A percentile compares a stretch with the other conserved stretches of the same genome.
phyloP scores from a whole-genome alignment of 2,113 vertebrate genomes.

The Myiozetetes cayanensis region DNA sequence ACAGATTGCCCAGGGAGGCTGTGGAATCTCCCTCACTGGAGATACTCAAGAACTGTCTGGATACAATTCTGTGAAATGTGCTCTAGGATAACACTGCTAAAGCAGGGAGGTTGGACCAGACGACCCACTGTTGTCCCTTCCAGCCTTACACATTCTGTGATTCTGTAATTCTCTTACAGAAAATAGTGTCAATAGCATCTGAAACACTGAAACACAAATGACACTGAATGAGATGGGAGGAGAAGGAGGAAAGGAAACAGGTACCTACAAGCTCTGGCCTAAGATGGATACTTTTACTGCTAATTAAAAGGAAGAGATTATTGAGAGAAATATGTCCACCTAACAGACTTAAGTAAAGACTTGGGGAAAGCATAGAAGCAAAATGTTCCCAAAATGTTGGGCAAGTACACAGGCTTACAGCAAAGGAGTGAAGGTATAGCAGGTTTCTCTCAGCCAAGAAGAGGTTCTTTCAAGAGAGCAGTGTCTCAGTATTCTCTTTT shows the following conservation, averaged over 20 bases:
- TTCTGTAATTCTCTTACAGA: not conserved
- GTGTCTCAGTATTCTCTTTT: not conserved
- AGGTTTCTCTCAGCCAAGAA: not conserved
- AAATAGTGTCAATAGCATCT: not conserved
- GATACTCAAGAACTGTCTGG: not conserved
- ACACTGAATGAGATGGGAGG: not conserved
- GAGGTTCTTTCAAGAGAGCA: not conserved
- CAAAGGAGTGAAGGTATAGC: not conserved
- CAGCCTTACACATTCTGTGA: not conserved
- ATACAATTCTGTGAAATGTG: not conserved
- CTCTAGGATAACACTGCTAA: not conserved
- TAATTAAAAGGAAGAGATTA: not conserved
- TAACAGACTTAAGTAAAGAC: not conserved
- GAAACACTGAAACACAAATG: not conserved
- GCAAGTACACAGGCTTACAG: not conserved
- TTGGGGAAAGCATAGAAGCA: not conserved
- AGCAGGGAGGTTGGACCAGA: not conserved
- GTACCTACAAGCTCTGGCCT: not conserved
- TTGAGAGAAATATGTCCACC: not conserved
- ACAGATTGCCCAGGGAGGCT: not conserved
- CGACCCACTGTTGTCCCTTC: not conserved
- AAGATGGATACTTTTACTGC: not conserved
- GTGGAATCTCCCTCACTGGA: not conserved
- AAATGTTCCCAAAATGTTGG: accelerated
- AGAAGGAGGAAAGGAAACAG: not conserved